These are phyloP conservation scores for Athene noctua DNA, from an alignment of 2,113 vertebrate genomes.

Conservation along the genomic window DNA sequence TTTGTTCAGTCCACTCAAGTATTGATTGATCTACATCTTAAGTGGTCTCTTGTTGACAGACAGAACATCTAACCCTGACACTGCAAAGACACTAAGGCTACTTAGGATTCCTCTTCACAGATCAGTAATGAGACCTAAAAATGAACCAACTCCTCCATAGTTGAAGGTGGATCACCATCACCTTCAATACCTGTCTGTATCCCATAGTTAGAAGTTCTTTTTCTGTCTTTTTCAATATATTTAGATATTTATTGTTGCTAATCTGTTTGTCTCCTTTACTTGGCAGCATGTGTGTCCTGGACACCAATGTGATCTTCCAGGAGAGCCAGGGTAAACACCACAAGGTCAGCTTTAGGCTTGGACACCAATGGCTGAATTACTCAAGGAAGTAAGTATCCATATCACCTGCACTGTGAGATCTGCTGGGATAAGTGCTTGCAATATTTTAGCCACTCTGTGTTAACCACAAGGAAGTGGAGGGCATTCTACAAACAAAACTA, in stretches of 20 bases:
- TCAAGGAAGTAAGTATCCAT: background rate
- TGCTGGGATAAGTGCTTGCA: background rate
- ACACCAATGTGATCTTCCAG: background rate
- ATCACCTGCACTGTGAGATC: background rate
- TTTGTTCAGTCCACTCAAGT: background rate
- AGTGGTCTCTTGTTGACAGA: background rate
- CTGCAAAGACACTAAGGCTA: background rate
- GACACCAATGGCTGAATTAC: background rate
- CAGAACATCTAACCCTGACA: background rate
- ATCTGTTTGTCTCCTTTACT: background rate
- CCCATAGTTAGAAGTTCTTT: background rate
- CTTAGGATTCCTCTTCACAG: background rate
- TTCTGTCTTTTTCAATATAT: background rate
- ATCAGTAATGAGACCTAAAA: background rate
- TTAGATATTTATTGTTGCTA: background rate
- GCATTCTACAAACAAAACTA: background rate
- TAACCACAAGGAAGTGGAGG: background rate
- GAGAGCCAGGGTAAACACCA: background rate
- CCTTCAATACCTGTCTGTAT: background rate
- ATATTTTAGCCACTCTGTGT: background rate
- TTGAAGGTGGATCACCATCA: background rate
- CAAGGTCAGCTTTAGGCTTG: background rate
- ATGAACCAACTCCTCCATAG: background rate
- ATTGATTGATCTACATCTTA: background rate
- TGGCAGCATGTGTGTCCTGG: background rate